Base-by-base conservation (phyloP, 2,888 invertebrate species). In the Cataglyphis cursor region DNA sequence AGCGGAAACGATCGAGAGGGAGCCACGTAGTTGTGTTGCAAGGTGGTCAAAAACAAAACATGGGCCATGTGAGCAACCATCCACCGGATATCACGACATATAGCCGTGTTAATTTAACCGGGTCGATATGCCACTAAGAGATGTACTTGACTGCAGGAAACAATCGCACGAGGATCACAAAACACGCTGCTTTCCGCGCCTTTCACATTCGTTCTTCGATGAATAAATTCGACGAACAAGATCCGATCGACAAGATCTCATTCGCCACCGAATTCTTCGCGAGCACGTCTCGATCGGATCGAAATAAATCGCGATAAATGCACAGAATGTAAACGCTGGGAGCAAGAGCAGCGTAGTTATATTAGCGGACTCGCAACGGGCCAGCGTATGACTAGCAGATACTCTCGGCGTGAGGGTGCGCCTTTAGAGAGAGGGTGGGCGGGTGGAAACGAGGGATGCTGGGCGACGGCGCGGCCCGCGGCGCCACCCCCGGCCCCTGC, bases 401-500 rank as follows among this genome's bases (percentile, higher is more conserved):
- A 92, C 92, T 91, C 90, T 91, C 91, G 91, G 92, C 91, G 92
- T 91, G 93, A 93, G 94, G 95, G 94, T 94, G 93, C 94, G 94
- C 94, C 94, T 93, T 92, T 87, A 87, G 94, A 91, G 51, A 51
- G 51, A 51, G 51, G 51, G 92, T 91, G 89, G 93, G 91, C 90
- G 93, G 92, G 90, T 91, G 91, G 90, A 90, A 86, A 83, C 88
- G 89, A 90, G 92, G 94, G 94, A 94, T 94, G 94, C 94, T 94
- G 94, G 92, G 94, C 94, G 93, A 94, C 95, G 93, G 95, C 94
- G 94, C 95, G 94, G 94, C 93, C 92, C 89, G 93, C 94, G 93
- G 95, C 94, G 94, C 94, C 94, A 93, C 92, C 92, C 93, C 89
- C 90, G 81, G 86, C 31, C 88, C 86, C 89, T 84, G 84, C 85